A percentile compares a stretch with the other conserved stretches of the same genome.
These are phyloP conservation scores for Xiphydria camelus DNA, from an alignment of 2,888 invertebrate species.

Conservation along the genomic window DNA sequence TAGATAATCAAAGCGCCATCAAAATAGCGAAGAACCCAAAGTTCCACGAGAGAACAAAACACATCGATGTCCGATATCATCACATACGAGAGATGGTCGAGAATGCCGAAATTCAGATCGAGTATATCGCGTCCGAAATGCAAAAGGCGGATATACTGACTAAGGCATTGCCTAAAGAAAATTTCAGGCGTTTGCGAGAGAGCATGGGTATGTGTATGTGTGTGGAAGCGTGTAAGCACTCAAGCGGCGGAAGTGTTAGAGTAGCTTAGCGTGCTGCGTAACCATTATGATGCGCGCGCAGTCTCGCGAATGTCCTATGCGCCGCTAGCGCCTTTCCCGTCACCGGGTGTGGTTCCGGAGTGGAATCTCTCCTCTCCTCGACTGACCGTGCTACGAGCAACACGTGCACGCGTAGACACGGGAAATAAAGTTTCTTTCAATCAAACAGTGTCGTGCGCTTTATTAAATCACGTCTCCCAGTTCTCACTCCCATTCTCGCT, in stretches of 20 bases:
- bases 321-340: too few relatives aligned
- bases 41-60: conserved; percentile 11
- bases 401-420: too few relatives aligned
- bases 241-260: conserved; percentile 7
- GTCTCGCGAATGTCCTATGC: too few relatives aligned
- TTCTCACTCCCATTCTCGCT: too few relatives aligned
- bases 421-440: too few relatives aligned
- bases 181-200: conserved; percentile 1
- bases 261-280: too few relatives aligned
- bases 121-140: background rate
- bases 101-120: background rate
- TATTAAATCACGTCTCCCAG: too few relatives aligned
- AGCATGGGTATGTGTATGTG: background rate
- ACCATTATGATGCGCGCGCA: too few relatives aligned
- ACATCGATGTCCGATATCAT: conserved; percentile 14
- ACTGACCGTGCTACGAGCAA: too few relatives aligned
- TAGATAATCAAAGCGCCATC: conserved; percentile 13
- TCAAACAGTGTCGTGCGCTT: too few relatives aligned
- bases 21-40: conserved; percentile 6
- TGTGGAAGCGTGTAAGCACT: background rate
- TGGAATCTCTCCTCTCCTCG: too few relatives aligned
- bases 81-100: conserved; percentile 7
- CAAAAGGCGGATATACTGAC: conserved; percentile 16
- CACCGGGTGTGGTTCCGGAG: too few relatives aligned
- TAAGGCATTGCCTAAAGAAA: conserved; percentile 5